A percentile compares a stretch with the other conserved stretches of the same genome.
These are phyloP conservation scores for Palloptera scutellata DNA, from an alignment of 2,888 invertebrate species.

Conservation along the genomic window DNA sequence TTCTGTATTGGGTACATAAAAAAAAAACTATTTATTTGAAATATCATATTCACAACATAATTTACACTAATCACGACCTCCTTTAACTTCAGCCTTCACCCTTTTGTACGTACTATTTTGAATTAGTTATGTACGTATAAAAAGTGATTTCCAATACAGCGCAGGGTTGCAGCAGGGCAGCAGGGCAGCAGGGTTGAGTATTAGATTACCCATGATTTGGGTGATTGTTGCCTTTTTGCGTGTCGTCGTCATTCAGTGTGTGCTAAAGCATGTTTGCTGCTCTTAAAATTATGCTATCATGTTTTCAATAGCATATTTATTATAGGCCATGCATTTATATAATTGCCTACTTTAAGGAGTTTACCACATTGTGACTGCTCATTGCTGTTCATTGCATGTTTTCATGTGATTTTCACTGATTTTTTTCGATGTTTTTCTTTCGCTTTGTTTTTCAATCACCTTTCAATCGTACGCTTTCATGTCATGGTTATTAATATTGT, in stretches of 20 bases:
- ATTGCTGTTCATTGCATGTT: neutral
- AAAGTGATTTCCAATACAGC: neutral
- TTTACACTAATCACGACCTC: slow-evolving; percentile 22
- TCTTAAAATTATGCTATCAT: too few species aligned
- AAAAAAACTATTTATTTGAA: neutral
- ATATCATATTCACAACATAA: slow-evolving; percentile 28
- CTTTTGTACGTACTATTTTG: too few species aligned
- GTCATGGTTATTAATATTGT: neutral
- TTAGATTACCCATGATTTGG: neutral
- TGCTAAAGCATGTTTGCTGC: too few species aligned
- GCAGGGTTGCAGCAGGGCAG: neutral
- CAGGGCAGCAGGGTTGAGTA: neutral
- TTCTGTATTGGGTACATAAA: neutral
- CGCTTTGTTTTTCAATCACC: neutral
- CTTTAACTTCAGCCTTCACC: too few species aligned
- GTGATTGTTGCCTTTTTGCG: neutral
- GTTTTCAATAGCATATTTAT: too few species aligned
- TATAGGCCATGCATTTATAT: too few species aligned
- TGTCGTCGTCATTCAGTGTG: too few species aligned
- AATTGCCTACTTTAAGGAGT: too few species aligned
- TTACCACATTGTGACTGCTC: too few species aligned
- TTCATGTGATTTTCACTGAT: neutral
- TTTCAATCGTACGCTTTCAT: neutral
- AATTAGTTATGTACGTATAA: too few species aligned
- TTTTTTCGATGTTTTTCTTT: neutral